Evolutionary conservation across 2,888 invertebrate species (phyloP).

Genomic region (Agyllia agylla): DNA sequence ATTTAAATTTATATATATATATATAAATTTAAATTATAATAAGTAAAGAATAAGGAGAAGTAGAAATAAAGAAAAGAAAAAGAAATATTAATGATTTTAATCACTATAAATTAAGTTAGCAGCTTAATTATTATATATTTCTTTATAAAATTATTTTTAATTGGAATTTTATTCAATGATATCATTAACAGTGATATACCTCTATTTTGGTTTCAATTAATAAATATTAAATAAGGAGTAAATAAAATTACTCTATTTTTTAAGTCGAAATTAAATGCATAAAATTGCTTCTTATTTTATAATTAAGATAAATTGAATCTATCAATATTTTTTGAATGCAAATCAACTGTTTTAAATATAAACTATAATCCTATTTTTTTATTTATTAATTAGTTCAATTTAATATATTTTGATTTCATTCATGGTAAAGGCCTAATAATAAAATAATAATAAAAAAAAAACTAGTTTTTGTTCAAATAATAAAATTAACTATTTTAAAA

Average conservation of each 20-base stretch:
- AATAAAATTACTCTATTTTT: constrained; percentile 83
- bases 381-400: constrained; percentile 83
- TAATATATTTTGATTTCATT: constrained; percentile 87
- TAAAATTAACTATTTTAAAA: constrained; percentile 83
- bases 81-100: too few relatives aligned
- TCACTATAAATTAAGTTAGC: constrained; percentile 93
- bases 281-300: constrained; percentile 89
- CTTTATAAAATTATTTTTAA: constrained; percentile 80
- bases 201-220: constrained; percentile 91
- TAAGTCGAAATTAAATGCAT: constrained; percentile 88
- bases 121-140: constrained; percentile 91
- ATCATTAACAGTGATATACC: constrained; percentile 94
- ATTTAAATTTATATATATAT: neutral
- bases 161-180: constrained; percentile 88
- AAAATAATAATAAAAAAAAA: constrained; percentile 89
- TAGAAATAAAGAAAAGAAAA: too few relatives aligned
- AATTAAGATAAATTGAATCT: constrained; percentile 84
- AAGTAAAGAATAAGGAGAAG: too few relatives aligned
- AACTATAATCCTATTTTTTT: constrained; percentile 86
- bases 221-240: constrained; percentile 90
- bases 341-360: constrained; percentile 85
- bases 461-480: constrained; percentile 83
- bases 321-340: constrained; percentile 85
- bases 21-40: too few relatives aligned
- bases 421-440: constrained; percentile 86